Base-by-base conservation (phyloP, 2,888 invertebrate species). In the Hypomecis atomaria region DNA sequence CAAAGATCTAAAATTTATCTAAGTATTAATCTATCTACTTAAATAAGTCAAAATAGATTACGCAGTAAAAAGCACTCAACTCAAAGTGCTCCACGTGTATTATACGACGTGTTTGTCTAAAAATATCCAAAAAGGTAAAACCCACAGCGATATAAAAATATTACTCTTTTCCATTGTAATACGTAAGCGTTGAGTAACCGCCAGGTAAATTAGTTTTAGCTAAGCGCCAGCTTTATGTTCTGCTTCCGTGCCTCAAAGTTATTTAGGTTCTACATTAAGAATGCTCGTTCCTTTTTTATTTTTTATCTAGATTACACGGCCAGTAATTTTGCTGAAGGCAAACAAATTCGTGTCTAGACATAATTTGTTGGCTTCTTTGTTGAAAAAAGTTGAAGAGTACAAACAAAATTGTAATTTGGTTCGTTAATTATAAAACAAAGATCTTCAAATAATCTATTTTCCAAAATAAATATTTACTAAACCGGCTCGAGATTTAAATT, bases 121-220 rank as follows among this genome's bases (percentile, higher is more conserved):
- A 10, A 33, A 34, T 7, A 34, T 10, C 23, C 33, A 33, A 10
- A 23, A 33, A 23, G 23, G 33, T 5, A 10, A 47, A 49, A 9
- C 11, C 10, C 67, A 60, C 60, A 61, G 9, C 13, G 38, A 57
- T 34, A 62, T 40, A 40, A 42, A 55, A 10, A 50, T n/a, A 52
- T 8, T 38, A 59, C n/a, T 23, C 33, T 9, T 53, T 7, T 34
- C 11, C 45, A 36, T 33, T 42, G 11, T 75, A 74, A 74, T 75
- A 71, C 67, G 69, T 67, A 44, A 66, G 69, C 69, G 64, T 71
- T 68, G 65, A 67, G n/a, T 55, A 60, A 62, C 59, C 54, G 45
- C 37, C 37, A 43, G 59, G 52, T 64, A 58, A 69, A 56, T 58
- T 59, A 59, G 55, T 61, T 60, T 57, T 52, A 59, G 50, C 59